Evolutionary conservation across 2,113 vertebrate species (phyloP), one percentile per base, ranked within the genome.

Genomic region (Alouatta palliata): DNA sequence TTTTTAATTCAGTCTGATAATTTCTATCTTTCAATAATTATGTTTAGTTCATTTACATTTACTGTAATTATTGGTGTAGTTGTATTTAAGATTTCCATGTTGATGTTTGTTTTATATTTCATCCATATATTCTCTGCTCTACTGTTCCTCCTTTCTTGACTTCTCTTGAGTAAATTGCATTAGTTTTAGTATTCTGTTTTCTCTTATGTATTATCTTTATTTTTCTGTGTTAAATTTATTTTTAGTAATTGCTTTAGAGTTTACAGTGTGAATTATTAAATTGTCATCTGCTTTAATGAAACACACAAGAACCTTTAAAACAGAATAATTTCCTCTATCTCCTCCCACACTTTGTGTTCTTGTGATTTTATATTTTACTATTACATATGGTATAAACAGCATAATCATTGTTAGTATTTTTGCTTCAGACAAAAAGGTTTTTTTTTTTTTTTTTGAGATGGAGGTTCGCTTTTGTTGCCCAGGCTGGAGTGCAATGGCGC

Each of bases 1-100:
- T 91, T 90, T 64, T 84, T 73, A 35, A 64, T 73, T 21, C 37
- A 80, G 87, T 8, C 52, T 45, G 88, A 35, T 82, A 64, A 58
- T 89, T 77, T 81, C 64, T 87, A 1, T 49, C 35, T 77, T 87
- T 94, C 77, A 70, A 8, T 12, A 47, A 9, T 5, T 32, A 30
- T 79, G n/a, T 75, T 93, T 96, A 82, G 17, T 90, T 95, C 82
- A 77, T 85, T 92, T 93, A 43, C 10, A 88, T 66, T 82, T 85
- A 92, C 64, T 95, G 5, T 92, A 79, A 70, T 77, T 87, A 54
- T 76, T 73, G 71, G 64, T n/a, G 58, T 35, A 52, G 35, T 76
- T 73, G 7, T 32, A 58, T 52, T 90, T 71, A 92, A 77, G 20
- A 96, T 13, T 82, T 79, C 23, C 54, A 19, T n/a, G 43, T 58